phyloP scores from a whole-genome alignment of 2,888 invertebrate species.

The Oligia latruncula region DNA sequence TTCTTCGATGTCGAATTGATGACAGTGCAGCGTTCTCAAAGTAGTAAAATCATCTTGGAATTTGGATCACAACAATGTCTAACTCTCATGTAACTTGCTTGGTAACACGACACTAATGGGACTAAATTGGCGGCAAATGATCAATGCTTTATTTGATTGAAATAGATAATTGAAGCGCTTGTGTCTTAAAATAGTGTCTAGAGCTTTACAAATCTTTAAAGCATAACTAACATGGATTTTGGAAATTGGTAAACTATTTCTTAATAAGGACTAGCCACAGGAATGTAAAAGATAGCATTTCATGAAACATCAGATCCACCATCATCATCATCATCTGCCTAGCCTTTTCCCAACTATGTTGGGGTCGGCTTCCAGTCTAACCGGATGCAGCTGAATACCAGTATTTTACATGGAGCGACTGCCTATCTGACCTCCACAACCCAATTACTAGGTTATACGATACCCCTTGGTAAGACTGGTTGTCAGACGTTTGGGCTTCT shows the following conservation, averaged over 20 bases:
- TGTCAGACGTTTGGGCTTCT: too few species aligned
- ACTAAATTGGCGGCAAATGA: conserved; percentile 39
- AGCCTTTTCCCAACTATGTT: too few species aligned
- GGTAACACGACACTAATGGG: conserved; percentile 29
- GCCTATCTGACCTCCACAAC: too few species aligned
- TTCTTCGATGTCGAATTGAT: conserved; percentile 19
- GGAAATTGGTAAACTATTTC: neutral
- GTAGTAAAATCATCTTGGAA: conserved; percentile 6
- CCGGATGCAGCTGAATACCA: too few species aligned
- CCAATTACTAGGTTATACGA: too few species aligned
- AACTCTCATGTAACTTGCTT: neutral
- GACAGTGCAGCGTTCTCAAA: conserved; percentile 3
- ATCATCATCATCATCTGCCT: too few species aligned
- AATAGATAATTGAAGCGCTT: conserved; percentile 33
- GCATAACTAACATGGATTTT: neutral
- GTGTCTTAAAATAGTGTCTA: conserved; percentile 16
- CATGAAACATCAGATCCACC: neutral
- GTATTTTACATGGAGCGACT: too few species aligned
- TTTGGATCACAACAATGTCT: neutral
- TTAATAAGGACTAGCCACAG: neutral
- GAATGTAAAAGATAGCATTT: neutral
- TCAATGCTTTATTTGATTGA: conserved; percentile 18
- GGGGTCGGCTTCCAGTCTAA: too few species aligned
- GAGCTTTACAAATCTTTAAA: conserved; percentile 13
- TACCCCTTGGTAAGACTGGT: too few species aligned